These are phyloP conservation scores for Xenopus laevis DNA, from an alignment of 2,113 vertebrate species.

Conservation along the genomic window DNA sequence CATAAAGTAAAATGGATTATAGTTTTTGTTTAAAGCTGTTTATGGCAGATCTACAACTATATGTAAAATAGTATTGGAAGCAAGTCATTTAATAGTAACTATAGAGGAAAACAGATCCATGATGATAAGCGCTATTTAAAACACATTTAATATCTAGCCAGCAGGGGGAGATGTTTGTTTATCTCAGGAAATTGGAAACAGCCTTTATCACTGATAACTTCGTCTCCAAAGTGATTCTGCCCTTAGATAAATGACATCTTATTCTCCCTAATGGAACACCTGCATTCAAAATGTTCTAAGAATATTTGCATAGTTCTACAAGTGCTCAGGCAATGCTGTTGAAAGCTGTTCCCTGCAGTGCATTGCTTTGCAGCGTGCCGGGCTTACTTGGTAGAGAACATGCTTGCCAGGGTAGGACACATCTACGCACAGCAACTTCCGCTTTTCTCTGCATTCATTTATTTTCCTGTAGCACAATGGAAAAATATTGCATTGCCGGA, in stretches of 20 bases:
- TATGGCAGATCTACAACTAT: no score
- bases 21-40: no score
- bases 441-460: background rate
- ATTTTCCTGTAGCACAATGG: background rate
- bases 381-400: background rate
- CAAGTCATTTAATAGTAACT: no score
- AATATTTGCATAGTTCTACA: conserved; percentile 30
- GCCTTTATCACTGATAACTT: background rate
- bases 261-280: conserved; percentile 16
- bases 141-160: background rate
- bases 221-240: conserved; percentile 27
- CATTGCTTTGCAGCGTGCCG: conserved; percentile 26
- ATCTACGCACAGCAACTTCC: background rate
- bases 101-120: no score
- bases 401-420: conserved; percentile 1
- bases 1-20: no score
- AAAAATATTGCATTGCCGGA: background rate
- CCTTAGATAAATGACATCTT: conserved; percentile 5
- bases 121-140: no score
- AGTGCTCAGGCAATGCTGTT: background rate
- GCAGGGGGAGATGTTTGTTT: conserved; percentile 8
- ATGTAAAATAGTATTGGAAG: no score
- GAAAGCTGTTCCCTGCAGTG: background rate
- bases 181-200: background rate
- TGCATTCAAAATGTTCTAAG: conserved; percentile 36